Percentiles rank a stretch among this genome's conserved stretches.
These are phyloP conservation scores for Oscheius sp. DNA, from an alignment of 2,888 invertebrate genomes.

Conservation along the genomic window DNA sequence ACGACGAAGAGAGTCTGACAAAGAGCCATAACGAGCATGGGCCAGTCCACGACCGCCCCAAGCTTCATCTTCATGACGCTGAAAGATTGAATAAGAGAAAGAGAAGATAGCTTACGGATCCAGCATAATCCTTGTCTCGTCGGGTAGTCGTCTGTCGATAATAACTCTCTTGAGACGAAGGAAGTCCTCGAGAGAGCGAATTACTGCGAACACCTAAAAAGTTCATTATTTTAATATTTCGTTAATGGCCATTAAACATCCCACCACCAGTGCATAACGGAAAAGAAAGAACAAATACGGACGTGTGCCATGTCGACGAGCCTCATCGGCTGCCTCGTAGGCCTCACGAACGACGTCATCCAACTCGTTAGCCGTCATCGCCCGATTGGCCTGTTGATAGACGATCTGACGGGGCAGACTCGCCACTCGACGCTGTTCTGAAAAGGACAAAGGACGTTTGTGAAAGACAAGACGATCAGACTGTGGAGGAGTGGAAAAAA, in stretches of 20 bases:
- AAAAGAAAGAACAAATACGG: conserved; percentile 1
- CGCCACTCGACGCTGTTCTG: conserved; percentile 35
- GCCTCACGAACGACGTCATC: conserved; percentile 57
- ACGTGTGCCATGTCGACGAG: conserved; percentile 39
- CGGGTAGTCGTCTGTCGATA: conserved; percentile 57
- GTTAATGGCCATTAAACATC: not conserved
- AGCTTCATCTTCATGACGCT: conserved; percentile 47
- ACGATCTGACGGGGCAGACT: conserved; percentile 46
- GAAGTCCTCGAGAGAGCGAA: conserved; percentile 55
- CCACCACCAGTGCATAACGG: conserved; percentile 11
- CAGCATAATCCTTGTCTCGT: conserved; percentile 38
- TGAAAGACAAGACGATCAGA: not conserved
- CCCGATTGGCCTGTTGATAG: conserved; percentile 45
- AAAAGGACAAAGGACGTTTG: conserved; percentile 7
- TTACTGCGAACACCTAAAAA: conserved; percentile 60
- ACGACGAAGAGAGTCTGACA: conserved; percentile 66
- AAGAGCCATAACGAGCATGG: conserved; percentile 66
- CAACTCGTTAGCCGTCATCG: conserved; percentile 57
- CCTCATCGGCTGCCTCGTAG: conserved; percentile 59
- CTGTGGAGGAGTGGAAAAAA: not conserved
- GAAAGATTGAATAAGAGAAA: conserved; percentile 4
- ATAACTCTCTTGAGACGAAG: conserved; percentile 55
- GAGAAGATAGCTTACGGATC: conserved; percentile 12
- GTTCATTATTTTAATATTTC: not conserved
- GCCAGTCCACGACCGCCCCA: conserved; percentile 54